These are phyloP conservation scores for Microtus pennsylvanicus DNA, from an alignment of 2,113 vertebrate genomes.

Conservation along the genomic window DNA sequence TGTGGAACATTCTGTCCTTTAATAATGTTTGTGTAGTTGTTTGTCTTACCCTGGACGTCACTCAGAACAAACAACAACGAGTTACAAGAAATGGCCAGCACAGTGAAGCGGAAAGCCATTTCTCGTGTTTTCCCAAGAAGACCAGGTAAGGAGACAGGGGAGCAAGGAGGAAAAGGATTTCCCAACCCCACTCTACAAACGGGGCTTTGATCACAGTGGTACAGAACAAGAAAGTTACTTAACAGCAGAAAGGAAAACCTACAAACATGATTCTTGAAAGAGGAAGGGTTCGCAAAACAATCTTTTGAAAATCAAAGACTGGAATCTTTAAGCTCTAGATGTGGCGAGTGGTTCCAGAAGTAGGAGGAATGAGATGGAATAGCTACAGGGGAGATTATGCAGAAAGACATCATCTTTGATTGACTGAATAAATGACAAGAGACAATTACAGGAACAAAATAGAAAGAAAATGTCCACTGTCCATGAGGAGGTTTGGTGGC, in stretches of 20 bases:
- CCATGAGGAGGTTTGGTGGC: slow-evolving; percentile 1
- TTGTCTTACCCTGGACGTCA: neutral
- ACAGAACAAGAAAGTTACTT: neutral
- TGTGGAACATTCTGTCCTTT: neutral
- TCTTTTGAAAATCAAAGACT: slow-evolving; percentile 20
- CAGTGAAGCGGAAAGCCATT: neutral
- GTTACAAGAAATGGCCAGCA: neutral
- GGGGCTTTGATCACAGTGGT: neutral
- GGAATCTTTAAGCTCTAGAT: slow-evolving; percentile 4
- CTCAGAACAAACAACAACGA: neutral
- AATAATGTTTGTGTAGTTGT: neutral
- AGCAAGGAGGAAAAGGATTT: neutral
- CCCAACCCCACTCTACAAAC: neutral
- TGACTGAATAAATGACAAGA: neutral
- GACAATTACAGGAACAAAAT: neutral
- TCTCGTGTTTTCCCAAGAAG: neutral
- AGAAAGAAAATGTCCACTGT: neutral
- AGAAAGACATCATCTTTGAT: neutral
- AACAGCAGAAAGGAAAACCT: neutral
- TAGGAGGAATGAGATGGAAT: neutral
- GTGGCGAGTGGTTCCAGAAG: neutral
- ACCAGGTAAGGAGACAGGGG: neutral
- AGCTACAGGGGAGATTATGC: neutral
- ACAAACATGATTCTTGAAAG: neutral
- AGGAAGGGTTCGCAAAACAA: neutral